phyloP scores from a whole-genome alignment of 2,113 vertebrate species.

The Fukomys damarensis region DNA sequence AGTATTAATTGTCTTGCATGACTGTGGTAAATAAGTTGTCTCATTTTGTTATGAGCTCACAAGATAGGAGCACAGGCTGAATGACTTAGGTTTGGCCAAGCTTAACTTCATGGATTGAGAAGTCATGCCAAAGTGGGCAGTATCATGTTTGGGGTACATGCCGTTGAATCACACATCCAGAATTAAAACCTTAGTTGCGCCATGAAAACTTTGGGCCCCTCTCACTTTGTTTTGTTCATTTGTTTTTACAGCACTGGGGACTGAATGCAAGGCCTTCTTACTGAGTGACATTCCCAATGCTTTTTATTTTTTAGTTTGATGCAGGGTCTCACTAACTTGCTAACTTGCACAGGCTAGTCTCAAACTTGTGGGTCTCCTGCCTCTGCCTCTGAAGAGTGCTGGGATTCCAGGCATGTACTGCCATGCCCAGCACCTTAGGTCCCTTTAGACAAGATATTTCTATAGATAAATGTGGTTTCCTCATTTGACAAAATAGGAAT shows the following conservation, averaged over 20 bases:
- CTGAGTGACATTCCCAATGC: not conserved
- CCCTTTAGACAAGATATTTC: not conserved
- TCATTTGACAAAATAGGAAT: constrained; percentile 29
- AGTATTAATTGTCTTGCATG: not conserved
- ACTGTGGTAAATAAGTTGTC: not conserved
- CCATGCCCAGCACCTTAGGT: not conserved
- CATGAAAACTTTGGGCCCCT: not conserved
- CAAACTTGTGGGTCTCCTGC: not conserved
- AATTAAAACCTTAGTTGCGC: not conserved
- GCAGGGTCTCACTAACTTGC: not conserved
- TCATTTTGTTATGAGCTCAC: constrained; percentile 37
- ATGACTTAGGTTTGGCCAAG: not conserved
- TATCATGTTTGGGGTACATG: not conserved
- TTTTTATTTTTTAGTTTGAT: not conserved
- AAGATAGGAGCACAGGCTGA: not conserved
- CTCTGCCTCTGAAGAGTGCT: not conserved
- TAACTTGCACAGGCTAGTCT: not conserved
- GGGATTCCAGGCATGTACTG: not conserved
- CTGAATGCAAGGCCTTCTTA: not conserved
- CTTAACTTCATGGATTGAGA: not conserved
- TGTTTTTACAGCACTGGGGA: not conserved
- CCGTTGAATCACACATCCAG: not conserved
- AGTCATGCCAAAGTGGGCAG: not conserved
- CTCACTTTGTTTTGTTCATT: not conserved
- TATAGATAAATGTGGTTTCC: not conserved